Evolutionary conservation across 2,113 vertebrate species (phyloP).

Genomic region (Calidris pugnax): DNA sequence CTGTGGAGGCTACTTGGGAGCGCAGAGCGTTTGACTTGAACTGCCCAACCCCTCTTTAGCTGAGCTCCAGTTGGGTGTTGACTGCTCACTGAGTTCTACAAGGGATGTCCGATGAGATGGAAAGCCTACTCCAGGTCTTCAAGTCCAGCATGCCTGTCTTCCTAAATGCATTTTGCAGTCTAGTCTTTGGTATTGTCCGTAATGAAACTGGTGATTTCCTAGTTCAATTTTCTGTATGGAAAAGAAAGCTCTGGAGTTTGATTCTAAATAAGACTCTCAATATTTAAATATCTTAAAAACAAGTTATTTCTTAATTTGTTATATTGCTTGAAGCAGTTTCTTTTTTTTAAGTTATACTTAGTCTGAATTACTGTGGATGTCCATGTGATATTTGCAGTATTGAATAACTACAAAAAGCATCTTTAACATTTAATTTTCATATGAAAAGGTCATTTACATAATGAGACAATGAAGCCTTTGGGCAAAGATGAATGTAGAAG

Average conservation of each 20-base stretch:
- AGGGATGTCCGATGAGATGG: not conserved
- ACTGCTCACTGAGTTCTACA: not conserved
- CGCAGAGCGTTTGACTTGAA: not conserved
- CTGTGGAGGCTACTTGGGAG: not conserved
- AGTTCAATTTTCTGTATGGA: not conserved
- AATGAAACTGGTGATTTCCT: not conserved
- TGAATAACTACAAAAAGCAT: constrained; percentile 57
- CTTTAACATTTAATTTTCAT: constrained; percentile 56
- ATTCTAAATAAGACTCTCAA: not conserved
- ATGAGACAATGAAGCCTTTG: constrained; percentile 56
- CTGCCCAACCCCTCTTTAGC: not conserved
- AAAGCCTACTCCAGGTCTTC: not conserved
- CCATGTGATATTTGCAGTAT: constrained; percentile 33
- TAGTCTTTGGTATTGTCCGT: not conserved
- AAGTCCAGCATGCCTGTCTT: not conserved
- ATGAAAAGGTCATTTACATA: constrained; percentile 66
- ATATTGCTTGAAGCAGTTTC: not conserved
- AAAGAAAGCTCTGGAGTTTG: not conserved
- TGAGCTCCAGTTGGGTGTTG: not conserved
- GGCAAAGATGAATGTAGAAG: constrained; percentile 34
- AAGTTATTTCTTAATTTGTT: constrained; percentile 36
- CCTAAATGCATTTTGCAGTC: not conserved
- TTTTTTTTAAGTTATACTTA: constrained; percentile 5
- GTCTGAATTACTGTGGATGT: not conserved
- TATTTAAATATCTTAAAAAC: not conserved